Evolutionary conservation across 2,797 vertebrate genomes (phyloP), one percentile per base, ranked within the genome.

Genomic region (Taenioides sp.): DNA sequence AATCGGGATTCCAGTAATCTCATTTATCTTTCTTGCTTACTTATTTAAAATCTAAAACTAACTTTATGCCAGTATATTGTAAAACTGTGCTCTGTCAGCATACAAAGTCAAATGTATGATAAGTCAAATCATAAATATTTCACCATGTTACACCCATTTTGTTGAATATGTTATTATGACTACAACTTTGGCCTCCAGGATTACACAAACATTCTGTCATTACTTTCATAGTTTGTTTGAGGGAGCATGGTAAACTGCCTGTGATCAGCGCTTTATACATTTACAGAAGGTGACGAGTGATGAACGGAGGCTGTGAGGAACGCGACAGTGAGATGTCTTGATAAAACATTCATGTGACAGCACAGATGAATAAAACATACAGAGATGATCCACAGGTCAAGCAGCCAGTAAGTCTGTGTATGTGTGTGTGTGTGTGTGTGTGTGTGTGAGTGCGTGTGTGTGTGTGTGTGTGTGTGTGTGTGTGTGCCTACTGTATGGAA

Each of bases 311-410:
- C 77, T 64, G 34, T 73, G 72, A 71, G 37, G 28, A 67, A 74
- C 66, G 37, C 62, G 55, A 62, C 22, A 67, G 71, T 40, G 54
- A 75, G 75, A 82, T 3, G 12, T 47, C 66, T 69, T 3, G 20
- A 88, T 86, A 72, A 86, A 88, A 86, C 76, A 84, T 86, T 83
- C 66, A 85, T 87, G 78, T 72, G 80, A 87, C 85, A 83, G 81
- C 70, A 59, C 12, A 31, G 61, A 85, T 89, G 71, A 89, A 89
- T 91, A 85, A 90, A 90, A 84, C 77, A 87, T 87, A 67, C 49
- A 71, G 57, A 63, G 76, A 73, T 78, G 72, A 87, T 86, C 76
- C 65, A 76, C 25, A 28, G 88, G 86, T 90, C 86, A 86, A 84
- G 79, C 67, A 75, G 73, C 81, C 74, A 3, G 68, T 74, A 80